phyloP scores from a whole-genome alignment of 2,888 invertebrate species.

The Nymphalis c-album region DNA sequence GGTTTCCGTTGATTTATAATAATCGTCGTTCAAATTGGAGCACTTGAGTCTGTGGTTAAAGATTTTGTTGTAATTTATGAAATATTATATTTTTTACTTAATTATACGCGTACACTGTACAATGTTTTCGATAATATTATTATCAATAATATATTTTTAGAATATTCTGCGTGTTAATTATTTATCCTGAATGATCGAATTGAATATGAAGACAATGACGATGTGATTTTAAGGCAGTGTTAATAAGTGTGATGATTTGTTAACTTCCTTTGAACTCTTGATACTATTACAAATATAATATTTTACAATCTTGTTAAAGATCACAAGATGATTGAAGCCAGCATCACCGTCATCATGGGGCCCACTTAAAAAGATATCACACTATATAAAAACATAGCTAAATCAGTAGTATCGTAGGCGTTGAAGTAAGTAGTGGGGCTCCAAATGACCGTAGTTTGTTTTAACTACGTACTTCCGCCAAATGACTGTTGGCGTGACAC shows the following conservation, averaged over 20 bases:
- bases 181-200: no score
- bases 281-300: background rate
- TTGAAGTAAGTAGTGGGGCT: conserved; percentile 61
- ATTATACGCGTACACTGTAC: no score
- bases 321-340: conserved; percentile 12
- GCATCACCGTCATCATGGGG: conserved; percentile 42
- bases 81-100: no score
- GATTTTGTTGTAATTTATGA: no score
- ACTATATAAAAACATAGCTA: conserved; percentile 55
- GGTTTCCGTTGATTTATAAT: conserved; percentile 3
- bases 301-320: conserved; percentile 4
- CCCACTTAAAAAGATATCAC: conserved; percentile 66
- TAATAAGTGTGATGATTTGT: background rate
- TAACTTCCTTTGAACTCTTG: background rate
- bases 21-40: background rate
- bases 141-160: no score
- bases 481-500: conserved; percentile 55
- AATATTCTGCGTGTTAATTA: no score
- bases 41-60: background rate
- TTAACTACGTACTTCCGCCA: conserved; percentile 76
- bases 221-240: no score
- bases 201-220: no score
- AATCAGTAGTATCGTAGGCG: conserved; percentile 66
- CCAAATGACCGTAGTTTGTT: conserved; percentile 73
- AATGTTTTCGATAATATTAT: no score